Conservation (phyloP, 2,113 vertebrate genomes). For the Phrynosoma blainvillii region DNA sequence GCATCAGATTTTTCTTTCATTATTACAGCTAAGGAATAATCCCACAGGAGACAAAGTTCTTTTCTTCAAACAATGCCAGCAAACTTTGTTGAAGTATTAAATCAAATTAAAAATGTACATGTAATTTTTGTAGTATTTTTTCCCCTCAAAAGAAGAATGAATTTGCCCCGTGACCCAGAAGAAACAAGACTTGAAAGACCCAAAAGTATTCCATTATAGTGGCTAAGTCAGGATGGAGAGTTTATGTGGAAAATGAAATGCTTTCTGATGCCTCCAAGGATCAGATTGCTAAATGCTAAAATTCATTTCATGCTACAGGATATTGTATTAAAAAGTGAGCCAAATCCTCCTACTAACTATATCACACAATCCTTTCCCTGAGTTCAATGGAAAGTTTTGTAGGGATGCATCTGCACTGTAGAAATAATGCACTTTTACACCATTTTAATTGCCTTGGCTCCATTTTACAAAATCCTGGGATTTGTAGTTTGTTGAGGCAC, state of each 20-base stretch:
- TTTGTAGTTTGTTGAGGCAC: too few species aligned
- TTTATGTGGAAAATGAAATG: conserved; percentile 75
- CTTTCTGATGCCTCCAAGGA: conserved; percentile 74
- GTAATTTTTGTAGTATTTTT: background rate
- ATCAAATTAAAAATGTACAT: conserved; percentile 48
- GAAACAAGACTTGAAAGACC: conserved; percentile 75
- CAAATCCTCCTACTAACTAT: conserved; percentile 66
- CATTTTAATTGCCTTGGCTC: too few species aligned
- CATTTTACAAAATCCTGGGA: too few species aligned
- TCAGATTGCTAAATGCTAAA: conserved; percentile 74
- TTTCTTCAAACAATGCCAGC: conserved; percentile 43
- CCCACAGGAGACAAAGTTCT: conserved; percentile 33
- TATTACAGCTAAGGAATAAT: conserved; percentile 41
- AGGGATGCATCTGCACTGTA: background rate
- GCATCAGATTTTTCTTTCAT: conserved; percentile 36
- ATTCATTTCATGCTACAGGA: conserved; percentile 73
- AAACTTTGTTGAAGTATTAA: conserved; percentile 41
- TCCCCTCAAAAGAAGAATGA: conserved; percentile 56
- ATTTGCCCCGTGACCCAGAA: conserved; percentile 73
- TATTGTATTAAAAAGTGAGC: conserved; percentile 72
- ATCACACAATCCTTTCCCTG: conserved; percentile 65
- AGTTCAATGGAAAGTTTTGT: conserved; percentile 50
- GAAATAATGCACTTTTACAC: too few species aligned
- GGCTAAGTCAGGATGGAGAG: conserved; percentile 75
- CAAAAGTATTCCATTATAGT: conserved; percentile 67